Conservation (phyloP, 2,113 vertebrate genomes). For the Tor tambroides region DNA sequence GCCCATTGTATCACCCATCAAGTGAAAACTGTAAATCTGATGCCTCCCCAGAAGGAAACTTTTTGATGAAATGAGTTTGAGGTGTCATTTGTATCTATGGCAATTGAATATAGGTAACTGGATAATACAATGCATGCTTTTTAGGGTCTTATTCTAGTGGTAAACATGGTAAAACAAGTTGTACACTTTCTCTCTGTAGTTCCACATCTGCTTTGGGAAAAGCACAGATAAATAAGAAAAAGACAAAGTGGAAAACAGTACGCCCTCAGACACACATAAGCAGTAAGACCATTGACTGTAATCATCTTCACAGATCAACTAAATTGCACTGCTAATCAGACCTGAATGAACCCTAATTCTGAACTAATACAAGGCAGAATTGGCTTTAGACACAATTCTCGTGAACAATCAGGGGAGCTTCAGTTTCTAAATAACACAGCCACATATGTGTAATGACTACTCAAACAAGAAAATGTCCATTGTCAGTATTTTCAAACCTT, state of each 20-base stretch:
- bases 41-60: neutral
- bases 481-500: conserved; percentile 8
- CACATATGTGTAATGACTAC: conserved; percentile 28
- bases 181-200: neutral
- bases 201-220: neutral
- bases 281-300: conserved; percentile 16
- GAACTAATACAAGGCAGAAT: conserved; percentile 23
- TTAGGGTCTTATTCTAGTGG: no score
- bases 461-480: neutral
- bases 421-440: conserved; percentile 12
- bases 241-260: conserved; percentile 16
- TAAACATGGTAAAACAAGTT: conserved; percentile 1
- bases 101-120: no score
- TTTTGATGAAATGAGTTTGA: no score
- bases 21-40: neutral
- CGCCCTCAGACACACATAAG: neutral
- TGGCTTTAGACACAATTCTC: neutral
- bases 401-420: conserved; percentile 15
- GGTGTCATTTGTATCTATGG: no score
- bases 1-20: neutral
- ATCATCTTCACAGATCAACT: conserved; percentile 38
- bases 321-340: conserved; percentile 47
- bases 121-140: no score
- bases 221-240: neutral
- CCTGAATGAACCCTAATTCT: conserved; percentile 39